Conservation (phyloP, 2,113 vertebrate genomes). For the Colinus virginianus region DNA sequence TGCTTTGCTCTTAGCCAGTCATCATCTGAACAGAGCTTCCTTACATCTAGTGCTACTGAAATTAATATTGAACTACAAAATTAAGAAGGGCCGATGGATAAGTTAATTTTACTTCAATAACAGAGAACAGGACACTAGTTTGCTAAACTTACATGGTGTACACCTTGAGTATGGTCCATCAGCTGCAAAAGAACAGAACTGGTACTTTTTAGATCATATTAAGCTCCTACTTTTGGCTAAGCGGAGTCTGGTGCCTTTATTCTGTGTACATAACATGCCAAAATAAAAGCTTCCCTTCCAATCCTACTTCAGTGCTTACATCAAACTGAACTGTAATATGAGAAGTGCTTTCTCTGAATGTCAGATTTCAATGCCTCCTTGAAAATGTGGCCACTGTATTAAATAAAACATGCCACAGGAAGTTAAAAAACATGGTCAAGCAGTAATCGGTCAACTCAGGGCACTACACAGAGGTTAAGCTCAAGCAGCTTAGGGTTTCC, state of each 20-base stretch:
- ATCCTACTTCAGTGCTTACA: background rate
- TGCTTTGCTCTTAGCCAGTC: background rate
- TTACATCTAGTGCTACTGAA: background rate
- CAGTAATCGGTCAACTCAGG: background rate
- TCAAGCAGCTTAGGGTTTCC: background rate
- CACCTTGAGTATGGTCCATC: background rate
- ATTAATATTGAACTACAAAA: background rate
- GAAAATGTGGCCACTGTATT: background rate
- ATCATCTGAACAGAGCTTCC: background rate
- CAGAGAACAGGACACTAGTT: background rate
- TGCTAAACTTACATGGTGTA: background rate
- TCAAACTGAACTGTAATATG: accelerated
- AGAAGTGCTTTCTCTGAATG: background rate
- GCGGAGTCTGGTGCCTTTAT: background rate
- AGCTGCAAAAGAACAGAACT: background rate
- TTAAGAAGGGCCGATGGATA: background rate
- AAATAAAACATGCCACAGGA: background rate
- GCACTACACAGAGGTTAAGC: background rate
- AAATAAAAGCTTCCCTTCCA: background rate
- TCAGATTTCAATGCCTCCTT: background rate
- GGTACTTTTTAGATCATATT: background rate
- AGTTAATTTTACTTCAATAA: background rate
- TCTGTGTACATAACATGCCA: background rate
- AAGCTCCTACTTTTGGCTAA: background rate
- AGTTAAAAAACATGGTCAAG: background rate